Evolutionary conservation across 2,888 invertebrate genomes (phyloP).

Genomic region (Pyrgus malvae): DNA sequence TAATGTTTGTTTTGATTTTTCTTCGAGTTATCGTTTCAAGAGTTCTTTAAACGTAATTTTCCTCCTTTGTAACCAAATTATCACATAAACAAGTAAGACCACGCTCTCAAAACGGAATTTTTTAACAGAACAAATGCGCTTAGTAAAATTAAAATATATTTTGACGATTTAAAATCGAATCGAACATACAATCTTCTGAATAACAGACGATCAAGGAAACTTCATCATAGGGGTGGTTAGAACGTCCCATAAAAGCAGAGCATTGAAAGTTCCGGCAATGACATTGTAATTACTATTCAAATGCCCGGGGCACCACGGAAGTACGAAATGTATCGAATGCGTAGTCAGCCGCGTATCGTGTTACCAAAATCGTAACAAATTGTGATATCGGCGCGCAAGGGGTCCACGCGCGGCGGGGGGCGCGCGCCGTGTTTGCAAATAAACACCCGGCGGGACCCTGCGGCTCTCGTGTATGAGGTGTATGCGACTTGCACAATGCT

Average conservation of each 20-base stretch:
- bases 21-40: neutral
- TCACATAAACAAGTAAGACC: too few species aligned
- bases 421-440: conserved; percentile 75
- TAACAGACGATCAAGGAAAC: too few species aligned
- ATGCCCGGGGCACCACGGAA: conserved; percentile 24
- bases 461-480: conserved; percentile 41
- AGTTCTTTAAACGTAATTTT: neutral
- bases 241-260: neutral
- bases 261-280: neutral
- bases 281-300: neutral
- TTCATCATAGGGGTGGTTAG: too few species aligned
- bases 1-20: conserved; percentile 5
- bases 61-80: neutral
- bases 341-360: conserved; percentile 46
- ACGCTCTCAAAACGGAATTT: too few species aligned
- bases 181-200: too few species aligned
- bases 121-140: too few species aligned
- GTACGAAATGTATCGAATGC: conserved; percentile 12
- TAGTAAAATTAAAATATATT: too few species aligned
- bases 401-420: conserved; percentile 54
- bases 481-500: conserved; percentile 57
- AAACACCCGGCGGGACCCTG: conserved; percentile 70
- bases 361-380: conserved; percentile 70
- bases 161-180: too few species aligned
- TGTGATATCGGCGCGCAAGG: conserved; percentile 50